Base-by-base conservation (phyloP, 2,888 invertebrate genomes). In the Tinea trinotella region DNA sequence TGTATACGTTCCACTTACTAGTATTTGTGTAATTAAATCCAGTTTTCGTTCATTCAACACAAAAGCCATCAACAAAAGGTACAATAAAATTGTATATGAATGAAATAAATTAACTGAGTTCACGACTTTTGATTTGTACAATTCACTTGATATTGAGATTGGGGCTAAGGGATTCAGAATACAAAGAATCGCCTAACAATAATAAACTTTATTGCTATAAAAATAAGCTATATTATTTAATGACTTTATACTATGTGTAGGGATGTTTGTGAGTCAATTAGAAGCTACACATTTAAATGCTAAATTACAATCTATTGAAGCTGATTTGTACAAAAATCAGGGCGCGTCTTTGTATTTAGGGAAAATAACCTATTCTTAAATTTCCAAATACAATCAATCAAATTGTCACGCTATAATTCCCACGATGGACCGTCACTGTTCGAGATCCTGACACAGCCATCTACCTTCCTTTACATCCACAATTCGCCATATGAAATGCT, bases 241-340 rank as follows among this genome's bases (percentile, higher is more conserved):
- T 10, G n/a, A 13, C 2, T 15, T 3, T 15, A 35, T 40, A n/a
- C n/a, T 30, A 6, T 40, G 40, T 40, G 7, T 40, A 40, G 13
- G 13, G 2, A 40, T 13, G 40, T 40, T n/a, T 40, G 40, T 15
- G 15, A 13, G n/a, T 13, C 40, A n/a, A 4, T 30, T 30, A 2
- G 30, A 10, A 13, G 40, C n/a, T 40, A 40, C 13, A 15, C 40
- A 40, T 40, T 40, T 40, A 12, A 40, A 40, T 15, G 48, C 20
- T 20, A 48, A 48, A 19, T 48, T 48, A 10, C 48, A 19, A 18
- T 48, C 48, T 48, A 48, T 48, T 48, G 48, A 48, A 48, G 18
- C 19, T 17, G 19, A 48, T 48, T 48, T 20, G n/a, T 6, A 18
- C 48, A 48, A 48, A 40, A 48, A 18, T 48, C 20, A 40, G 40